Evolutionary conservation across 1,140 invertebrate genomes (phyloP).

Genomic region (Drosophila burlai): DNA sequence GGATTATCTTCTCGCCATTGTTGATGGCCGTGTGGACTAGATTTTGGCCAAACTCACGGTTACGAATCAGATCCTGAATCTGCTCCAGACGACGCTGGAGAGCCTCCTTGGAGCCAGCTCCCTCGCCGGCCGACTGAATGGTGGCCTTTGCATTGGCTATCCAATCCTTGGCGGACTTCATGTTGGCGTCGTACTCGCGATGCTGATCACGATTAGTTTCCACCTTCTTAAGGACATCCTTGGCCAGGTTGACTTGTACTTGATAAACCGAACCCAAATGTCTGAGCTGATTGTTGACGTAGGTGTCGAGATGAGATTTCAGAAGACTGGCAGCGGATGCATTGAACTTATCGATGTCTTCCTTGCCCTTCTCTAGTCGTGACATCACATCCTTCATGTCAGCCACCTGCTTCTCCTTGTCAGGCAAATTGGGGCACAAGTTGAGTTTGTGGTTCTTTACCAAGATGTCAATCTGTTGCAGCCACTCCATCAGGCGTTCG

Average conservation of each 20-base stretch:
- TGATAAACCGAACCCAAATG: slow-evolving; percentile 96
- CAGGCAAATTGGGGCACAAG: slow-evolving; percentile 91
- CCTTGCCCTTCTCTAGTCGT: slow-evolving; percentile 91
- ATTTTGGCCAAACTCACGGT: slow-evolving; percentile 96
- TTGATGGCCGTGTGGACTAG: slow-evolving; percentile 95
- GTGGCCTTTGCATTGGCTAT: slow-evolving; percentile 94
- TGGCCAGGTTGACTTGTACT: slow-evolving; percentile 94
- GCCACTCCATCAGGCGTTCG: slow-evolving; percentile 95
- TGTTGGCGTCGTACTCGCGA: slow-evolving; percentile 92
- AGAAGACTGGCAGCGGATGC: slow-evolving; percentile 90
- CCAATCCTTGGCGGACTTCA: slow-evolving; percentile 93
- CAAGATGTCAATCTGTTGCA: slow-evolving; percentile 96
- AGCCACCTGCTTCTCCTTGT: slow-evolving; percentile 94
- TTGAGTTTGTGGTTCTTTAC: slow-evolving; percentile 96
- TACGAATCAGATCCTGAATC: slow-evolving; percentile 92
- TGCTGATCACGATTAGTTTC: slow-evolving; percentile 96
- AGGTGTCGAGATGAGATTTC: slow-evolving; percentile 94
- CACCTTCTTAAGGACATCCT: slow-evolving; percentile 96
- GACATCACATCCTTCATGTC: slow-evolving; percentile 92
- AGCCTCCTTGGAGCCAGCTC: slow-evolving; percentile 93
- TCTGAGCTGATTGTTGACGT: slow-evolving; percentile 95
- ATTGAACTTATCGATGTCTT: slow-evolving; percentile 94
- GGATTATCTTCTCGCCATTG: slow-evolving; percentile 95
- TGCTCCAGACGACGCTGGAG: slow-evolving; percentile 93
- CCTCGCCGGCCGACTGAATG: slow-evolving; percentile 92